These are phyloP conservation scores for Mormoops blainvillei DNA, from an alignment of 2,113 vertebrate genomes.

Conservation along the genomic window DNA sequence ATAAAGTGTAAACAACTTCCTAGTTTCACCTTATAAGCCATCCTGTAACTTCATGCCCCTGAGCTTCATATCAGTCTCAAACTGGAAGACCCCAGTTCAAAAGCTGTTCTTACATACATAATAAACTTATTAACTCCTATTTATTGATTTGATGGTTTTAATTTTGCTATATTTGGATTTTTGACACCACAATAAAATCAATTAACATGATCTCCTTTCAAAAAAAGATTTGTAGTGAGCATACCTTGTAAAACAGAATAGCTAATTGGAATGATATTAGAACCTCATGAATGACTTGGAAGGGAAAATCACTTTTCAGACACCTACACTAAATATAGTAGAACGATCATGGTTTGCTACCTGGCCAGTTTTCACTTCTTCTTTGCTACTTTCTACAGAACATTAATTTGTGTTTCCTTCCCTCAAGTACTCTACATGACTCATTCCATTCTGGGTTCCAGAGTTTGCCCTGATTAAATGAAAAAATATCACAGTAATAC, in stretches of 20 bases:
- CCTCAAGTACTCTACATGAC: neutral
- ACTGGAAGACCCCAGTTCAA: neutral
- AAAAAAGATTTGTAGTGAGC: neutral
- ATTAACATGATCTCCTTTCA: neutral
- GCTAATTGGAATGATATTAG: neutral
- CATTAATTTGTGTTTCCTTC: rapidly evolving
- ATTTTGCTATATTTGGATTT: neutral
- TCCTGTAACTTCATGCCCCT: neutral
- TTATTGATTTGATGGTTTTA: neutral
- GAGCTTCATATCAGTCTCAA: neutral
- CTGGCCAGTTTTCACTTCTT: neutral
- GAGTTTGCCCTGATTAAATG: neutral
- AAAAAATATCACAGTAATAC: neutral
- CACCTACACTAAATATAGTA: neutral
- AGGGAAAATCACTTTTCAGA: neutral
- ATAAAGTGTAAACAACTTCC: neutral
- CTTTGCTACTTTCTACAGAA: neutral
- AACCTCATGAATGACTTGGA: neutral
- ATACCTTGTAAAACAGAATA: neutral
- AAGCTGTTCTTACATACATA: neutral
- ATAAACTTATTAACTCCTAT: neutral
- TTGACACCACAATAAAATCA: neutral
- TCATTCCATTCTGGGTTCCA: neutral
- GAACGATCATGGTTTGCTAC: rapidly evolving
- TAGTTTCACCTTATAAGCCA: neutral